Evolutionary conservation across 1,140 invertebrate genomes (phyloP), one percentile per base, ranked within the genome.

Genomic region (Drosophila biarmipes): DNA sequence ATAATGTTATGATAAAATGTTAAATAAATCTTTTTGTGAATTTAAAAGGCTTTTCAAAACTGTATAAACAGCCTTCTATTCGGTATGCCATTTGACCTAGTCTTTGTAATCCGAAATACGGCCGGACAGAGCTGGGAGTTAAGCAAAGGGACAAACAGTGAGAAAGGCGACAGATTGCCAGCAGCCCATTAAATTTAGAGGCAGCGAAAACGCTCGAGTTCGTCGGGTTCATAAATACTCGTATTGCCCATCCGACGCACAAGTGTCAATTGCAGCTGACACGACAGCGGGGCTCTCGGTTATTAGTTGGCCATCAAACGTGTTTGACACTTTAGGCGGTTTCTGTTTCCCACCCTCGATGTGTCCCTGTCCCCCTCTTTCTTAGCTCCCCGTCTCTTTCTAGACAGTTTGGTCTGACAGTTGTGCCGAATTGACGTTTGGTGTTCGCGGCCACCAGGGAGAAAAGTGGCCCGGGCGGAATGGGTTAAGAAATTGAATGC

Each of bases 191-290:
- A 74, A 86, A 79, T 79, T 76, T 86, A 72, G 71, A 87, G 80
- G 71, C 74, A 72, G 78, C 71, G 58, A 67, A 78, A 49, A 57
- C 54, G 59, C 68, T 64, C 59, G 64, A 75, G 66, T 74, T 71
- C 40, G 45, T 63, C 59, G 52, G 53, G 56, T 49, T 78, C 49
- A 59, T 76, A 76, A 71, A 87, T 86, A 86, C 64, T 87, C 85
- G 75, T 57, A 64, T 59, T 58, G 53, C 64, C 38, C 40, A 51
- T 61, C 34, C 51, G 58, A 86, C 78, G 74, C 82, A 89, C 82
- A 86, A 86, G 82, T 89, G 82, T 86, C 82, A 86, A 63, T 62
- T 75, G 58, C 80, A 82, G 80, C 80, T 69, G 66, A 79, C 63
- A 66, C 72, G 79, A 61, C 79, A 78, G 12, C 31, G 54, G 49